Conservation (phyloP, 2,113 vertebrate genomes). For the Syngnathus floridae region DNA sequence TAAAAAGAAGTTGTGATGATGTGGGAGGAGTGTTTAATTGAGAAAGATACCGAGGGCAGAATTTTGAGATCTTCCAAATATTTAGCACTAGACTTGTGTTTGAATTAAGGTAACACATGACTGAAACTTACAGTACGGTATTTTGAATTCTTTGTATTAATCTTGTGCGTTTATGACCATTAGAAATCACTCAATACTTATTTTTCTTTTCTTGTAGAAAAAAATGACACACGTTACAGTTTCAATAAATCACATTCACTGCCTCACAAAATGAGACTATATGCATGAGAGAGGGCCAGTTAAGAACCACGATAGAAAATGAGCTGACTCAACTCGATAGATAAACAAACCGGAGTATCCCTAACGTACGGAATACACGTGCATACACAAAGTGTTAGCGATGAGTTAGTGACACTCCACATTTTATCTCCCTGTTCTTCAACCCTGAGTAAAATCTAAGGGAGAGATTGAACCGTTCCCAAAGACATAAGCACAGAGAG, state of each 20-base stretch:
- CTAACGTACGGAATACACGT: constrained; percentile 30
- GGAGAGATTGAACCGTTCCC: constrained; percentile 65
- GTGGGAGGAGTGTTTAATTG: constrained; percentile 36
- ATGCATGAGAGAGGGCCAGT: constrained; percentile 13
- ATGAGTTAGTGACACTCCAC: constrained; percentile 40
- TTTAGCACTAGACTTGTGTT: constrained; percentile 20
- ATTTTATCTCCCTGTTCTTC: constrained; percentile 67
- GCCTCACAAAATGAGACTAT: constrained; percentile 21
- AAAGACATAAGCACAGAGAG: constrained; percentile 65
- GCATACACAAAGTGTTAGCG: constrained; percentile 37
- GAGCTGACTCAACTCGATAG: constrained; percentile 12
- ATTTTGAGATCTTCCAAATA: constrained; percentile 38
- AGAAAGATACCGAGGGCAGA: constrained; percentile 33
- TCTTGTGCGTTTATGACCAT: constrained; percentile 49
- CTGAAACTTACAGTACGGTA: constrained; percentile 30
- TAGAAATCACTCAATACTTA: constrained; percentile 32
- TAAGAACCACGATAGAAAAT: constrained; percentile 22
- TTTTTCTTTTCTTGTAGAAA: constrained; percentile 36
- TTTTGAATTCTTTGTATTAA: constrained; percentile 33
- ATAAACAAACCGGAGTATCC: constrained; percentile 31
- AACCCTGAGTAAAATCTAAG: constrained; percentile 77
- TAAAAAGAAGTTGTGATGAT: constrained; percentile 37
- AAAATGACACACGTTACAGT: constrained; percentile 27
- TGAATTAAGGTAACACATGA: constrained; percentile 17
- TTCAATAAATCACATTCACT: constrained; percentile 26